A percentile compares a stretch with the other conserved stretches of the same genome.
These are phyloP conservation scores for Myiopsitta monachus DNA, from an alignment of 2,113 vertebrate species.

Conservation along the genomic window DNA sequence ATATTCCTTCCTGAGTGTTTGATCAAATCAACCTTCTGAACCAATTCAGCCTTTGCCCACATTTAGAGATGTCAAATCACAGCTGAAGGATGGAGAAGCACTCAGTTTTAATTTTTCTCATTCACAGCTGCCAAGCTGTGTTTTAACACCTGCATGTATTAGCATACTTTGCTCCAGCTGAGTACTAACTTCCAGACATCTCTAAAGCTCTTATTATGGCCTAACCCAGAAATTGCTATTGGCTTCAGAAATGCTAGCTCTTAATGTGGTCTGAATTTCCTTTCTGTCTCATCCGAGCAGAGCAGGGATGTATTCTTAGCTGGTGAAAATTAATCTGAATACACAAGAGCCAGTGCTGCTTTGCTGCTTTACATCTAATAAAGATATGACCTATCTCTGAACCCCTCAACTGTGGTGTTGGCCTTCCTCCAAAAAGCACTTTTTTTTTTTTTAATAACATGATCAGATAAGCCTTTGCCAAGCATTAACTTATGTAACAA, in stretches of 20 bases:
- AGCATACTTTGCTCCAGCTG: background rate
- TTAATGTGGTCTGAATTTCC: background rate
- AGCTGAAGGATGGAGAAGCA: background rate
- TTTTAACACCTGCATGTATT: conserved; percentile 54
- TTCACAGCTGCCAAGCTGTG: conserved; percentile 44
- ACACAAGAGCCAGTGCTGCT: background rate
- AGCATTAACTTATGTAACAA: background rate
- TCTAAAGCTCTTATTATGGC: background rate
- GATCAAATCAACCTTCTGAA: background rate
- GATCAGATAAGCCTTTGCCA: background rate
- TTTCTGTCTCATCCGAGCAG: background rate
- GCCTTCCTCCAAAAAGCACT: background rate
- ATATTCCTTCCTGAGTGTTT: background rate
- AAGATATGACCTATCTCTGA: background rate
- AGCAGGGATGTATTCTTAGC: background rate
- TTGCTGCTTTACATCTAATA: background rate
- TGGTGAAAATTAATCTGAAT: background rate
- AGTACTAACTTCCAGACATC: background rate
- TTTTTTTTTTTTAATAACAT: background rate
- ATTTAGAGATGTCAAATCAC: background rate
- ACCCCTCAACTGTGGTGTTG: background rate
- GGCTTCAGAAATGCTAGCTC: background rate
- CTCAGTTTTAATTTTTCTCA: background rate
- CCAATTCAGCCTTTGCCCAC: background rate
- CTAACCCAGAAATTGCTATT: background rate